Base-by-base conservation (phyloP, 2,888 invertebrate species). In the Drosophila quinaria region DNA sequence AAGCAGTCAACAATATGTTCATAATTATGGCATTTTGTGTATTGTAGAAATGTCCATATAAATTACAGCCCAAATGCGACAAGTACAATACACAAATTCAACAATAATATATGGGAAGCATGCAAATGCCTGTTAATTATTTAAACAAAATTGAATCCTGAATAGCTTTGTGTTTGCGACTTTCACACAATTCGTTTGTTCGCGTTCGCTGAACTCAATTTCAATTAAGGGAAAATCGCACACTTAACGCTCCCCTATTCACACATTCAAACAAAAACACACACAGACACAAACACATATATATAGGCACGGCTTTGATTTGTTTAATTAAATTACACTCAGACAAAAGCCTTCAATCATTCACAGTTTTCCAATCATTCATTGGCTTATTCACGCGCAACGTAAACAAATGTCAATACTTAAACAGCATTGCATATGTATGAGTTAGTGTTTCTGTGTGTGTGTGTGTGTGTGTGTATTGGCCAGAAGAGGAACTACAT, bases 321-420 rank as follows among this genome's bases (percentile, higher is more conserved):
- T 86, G 84, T 86, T 84, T 84, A 84, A 84, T 84, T 84, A 84
- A 84, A 84, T 84, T 84, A 84, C 80, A 83, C 74, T 81, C 81
- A 72, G 70, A 81, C 83, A 81, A 80, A 82, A 82, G 81, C 83
- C 76, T 84, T 84, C 84, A 86, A 81, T 84, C 84, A 86, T 81
- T 84, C 83, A 80, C 86, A 83, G 86, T 74, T 81, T 75, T 80
- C 71, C 84, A 84, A 84, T 84, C 83, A 86, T 80, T 86, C 84
- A 86, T 84, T 84, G 84, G 83, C 86, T 80, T 78, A 81, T 83
- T 83, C 80, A 81, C 69, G 81, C 85, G 71, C 69, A 81, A 78
- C 67, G 56, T 70, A 74, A 80, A 72, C 80, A 81, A 62, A 76
- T 81, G 69, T 74, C 78, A 66, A 78, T 70, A 78, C 74, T 51